phyloP scores from a whole-genome alignment of 1,140 invertebrate genomes.

The Drosophila bocki region DNA sequence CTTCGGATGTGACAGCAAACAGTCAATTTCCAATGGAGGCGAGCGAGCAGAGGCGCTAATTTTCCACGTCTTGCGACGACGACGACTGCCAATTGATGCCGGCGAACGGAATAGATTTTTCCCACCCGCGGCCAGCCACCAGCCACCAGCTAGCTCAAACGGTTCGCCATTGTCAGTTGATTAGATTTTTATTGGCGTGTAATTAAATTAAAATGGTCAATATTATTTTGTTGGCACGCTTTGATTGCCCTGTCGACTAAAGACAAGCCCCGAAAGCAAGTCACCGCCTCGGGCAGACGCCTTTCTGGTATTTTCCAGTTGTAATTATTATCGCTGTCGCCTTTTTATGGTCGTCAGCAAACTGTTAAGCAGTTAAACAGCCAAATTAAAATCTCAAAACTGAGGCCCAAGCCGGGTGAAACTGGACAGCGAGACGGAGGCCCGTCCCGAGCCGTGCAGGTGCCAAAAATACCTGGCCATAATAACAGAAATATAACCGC shows the following conservation, averaged over 20 bases:
- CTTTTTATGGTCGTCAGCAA: slow-evolving; percentile 36
- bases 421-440: slow-evolving; percentile 35
- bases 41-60: slow-evolving; percentile 34
- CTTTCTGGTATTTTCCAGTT: slow-evolving; percentile 83
- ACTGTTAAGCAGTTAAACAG: slow-evolving; percentile 12
- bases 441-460: slow-evolving; percentile 12
- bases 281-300: slow-evolving; percentile 23
- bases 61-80: slow-evolving; percentile 33
- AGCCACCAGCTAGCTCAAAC: slow-evolving; percentile 13
- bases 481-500: slow-evolving; percentile 12
- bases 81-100: slow-evolving; percentile 25
- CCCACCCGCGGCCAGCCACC: background rate
- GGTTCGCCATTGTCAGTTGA: slow-evolving; percentile 53
- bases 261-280: slow-evolving; percentile 41
- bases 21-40: slow-evolving; percentile 26
- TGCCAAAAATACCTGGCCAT: slow-evolving; percentile 5
- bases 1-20: slow-evolving; percentile 59
- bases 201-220: slow-evolving; percentile 75
- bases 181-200: slow-evolving; percentile 77
- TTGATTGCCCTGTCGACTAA: slow-evolving; percentile 63
- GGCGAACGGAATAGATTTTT: background rate
- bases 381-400: slow-evolving; percentile 17
- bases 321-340: slow-evolving; percentile 56
- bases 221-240: slow-evolving; percentile 73
- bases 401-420: slow-evolving; percentile 10